Base-by-base conservation (phyloP, 2,113 vertebrate genomes). In the Egretta garzetta region DNA sequence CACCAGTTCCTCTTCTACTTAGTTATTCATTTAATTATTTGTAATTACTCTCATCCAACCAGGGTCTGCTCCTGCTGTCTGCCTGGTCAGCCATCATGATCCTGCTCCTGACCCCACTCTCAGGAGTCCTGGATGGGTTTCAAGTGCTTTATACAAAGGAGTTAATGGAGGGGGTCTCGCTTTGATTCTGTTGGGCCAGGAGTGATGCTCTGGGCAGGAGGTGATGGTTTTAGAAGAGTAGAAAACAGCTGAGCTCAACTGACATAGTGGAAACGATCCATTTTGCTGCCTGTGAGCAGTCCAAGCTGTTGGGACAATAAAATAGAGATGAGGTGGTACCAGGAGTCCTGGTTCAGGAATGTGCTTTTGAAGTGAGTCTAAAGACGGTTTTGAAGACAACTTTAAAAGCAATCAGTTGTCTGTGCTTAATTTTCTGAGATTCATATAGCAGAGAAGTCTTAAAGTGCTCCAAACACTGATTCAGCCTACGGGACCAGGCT, bases 11-110 rank as follows among this genome's bases (percentile, higher is more conserved):
- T 91, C 53, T 84, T 81, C 77, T 71, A n/a, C 66, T 95, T 87
- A 80, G 68, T 80, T 96, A 82, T 93, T 96, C 27, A 73, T 94
- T 91, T 90, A 80, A 91, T 94, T 94, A 80, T 87, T 95, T 64
- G 74, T 76, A 93, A 88, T 90, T 33, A 87, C 49, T 81, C 3
- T 50, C 55, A 86, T 75, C 74, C 74, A 93, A 20, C 33, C 81
- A 49, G 58, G 3, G 15, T 50, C 90, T 94, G 90, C 71, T 97
- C 37, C 91, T 80, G 73, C 85, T 88, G 80, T 45, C 58, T 2
- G 50, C 45, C 84, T 85, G 58, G 70, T 66, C 0, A 3, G 33
- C 35, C 60, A 6, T 20, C 2, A 4, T 3, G 33, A 23, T 91
- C 68, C 56, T 35, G 73, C 67, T 94, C 90, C 80, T 13, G 17